phyloP scores from a whole-genome alignment of 2,888 invertebrate species.

The Scelioninae gen. 2 region DNA sequence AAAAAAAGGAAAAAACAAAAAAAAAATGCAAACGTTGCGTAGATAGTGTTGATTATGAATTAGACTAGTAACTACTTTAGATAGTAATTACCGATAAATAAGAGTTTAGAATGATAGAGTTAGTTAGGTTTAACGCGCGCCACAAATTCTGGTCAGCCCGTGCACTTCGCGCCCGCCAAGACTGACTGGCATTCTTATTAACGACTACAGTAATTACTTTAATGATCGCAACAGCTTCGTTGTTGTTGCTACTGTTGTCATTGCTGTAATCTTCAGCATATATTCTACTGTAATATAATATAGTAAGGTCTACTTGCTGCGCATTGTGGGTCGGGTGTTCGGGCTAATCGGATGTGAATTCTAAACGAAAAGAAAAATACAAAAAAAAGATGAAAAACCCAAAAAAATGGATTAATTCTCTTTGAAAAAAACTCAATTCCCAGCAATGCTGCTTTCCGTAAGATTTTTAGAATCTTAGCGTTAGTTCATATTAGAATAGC shows the following conservation, averaged over 20 bases:
- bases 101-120: constrained; percentile 64
- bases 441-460: constrained; percentile 70
- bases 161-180: constrained; percentile 72
- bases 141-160: constrained; percentile 68
- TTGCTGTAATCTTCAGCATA: constrained; percentile 61
- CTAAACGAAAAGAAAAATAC: constrained; percentile 49
- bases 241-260: constrained; percentile 58
- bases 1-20: too few relatives aligned
- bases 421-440: constrained; percentile 55
- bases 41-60: constrained; percentile 72
- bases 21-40: constrained; percentile 69
- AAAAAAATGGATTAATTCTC: constrained; percentile 60
- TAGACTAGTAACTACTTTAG: constrained; percentile 67
- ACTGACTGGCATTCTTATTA: constrained; percentile 73
- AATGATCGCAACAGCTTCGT: neutral
- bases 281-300: constrained; percentile 70
- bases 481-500: constrained; percentile 68
- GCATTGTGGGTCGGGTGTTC: constrained; percentile 73
- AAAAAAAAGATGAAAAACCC: constrained; percentile 52
- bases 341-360: constrained; percentile 69
- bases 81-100: constrained; percentile 64
- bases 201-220: constrained; percentile 55
- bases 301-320: constrained; percentile 72
- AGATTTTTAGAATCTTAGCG: constrained; percentile 70
- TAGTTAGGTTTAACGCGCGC: constrained; percentile 72